Evolutionary conservation across 2,797 vertebrate genomes (phyloP), one percentile per base, ranked within the genome.

Genomic region (Hippoglossus hippoglossus): DNA sequence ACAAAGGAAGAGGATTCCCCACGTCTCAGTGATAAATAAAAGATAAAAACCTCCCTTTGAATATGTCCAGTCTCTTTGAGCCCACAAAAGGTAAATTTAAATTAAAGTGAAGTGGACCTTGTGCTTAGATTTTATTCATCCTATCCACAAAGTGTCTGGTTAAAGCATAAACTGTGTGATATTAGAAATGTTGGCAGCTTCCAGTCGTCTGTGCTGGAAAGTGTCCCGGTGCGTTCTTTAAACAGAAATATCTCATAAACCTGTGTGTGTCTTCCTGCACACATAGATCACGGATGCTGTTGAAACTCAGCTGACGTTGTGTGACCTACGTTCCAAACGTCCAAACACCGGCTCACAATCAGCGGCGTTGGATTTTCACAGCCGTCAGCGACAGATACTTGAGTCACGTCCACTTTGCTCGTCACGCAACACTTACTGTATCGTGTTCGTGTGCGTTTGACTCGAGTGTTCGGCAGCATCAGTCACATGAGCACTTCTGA

Each of bases 1-100:
- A 28, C 39, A 47, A 36, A 4, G 18, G 12, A 44, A 4, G 53
- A 59, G 62, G 41, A 56, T 70, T 80, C 67, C 67, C 67, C 34
- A 39, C 18, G 67, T 58, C 63, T 61, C 47, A 54, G 46, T 8
- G n/a, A 58, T 68, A 56, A 54, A 77, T 46, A 31, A 67, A 71
- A 68, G 12, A 52, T 25, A 24, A 25, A 24, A 26, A 6, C 12
- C 36, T 39, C 10, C 11, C 2, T 46, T 6, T 46, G 18, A 46
- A 46, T 46, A 46, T 16, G 44, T 46, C 18, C 44, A 7, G 44
- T 7, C 19, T 16, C 18, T 46, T 46, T 46, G 6, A 16, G 18
- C 44, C 44, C 44, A 46, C 4, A 6, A 46, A 46, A 46, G 44
- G 44, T 46, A 44, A 19, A 46, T 46, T 46, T 19, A 16, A 46